Evolutionary conservation across 2,797 vertebrate species (phyloP).

Genomic region (Characodon lateralis): DNA sequence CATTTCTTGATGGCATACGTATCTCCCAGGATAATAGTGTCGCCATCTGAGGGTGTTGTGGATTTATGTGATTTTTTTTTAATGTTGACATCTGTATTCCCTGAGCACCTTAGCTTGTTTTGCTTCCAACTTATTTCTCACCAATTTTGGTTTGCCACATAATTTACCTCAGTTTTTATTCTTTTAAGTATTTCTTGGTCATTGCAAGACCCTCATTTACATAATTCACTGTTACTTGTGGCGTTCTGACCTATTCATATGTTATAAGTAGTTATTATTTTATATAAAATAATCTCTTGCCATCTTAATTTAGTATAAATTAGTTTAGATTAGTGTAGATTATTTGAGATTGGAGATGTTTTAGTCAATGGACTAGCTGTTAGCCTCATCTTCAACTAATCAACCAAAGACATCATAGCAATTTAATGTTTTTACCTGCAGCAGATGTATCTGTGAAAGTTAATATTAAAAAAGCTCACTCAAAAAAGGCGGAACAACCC

Average conservation of each 20-base stretch:
- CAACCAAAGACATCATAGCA: neutral
- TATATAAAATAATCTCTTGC: neutral
- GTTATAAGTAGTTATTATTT: neutral
- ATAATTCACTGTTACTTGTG: neutral
- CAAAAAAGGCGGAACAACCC: neutral
- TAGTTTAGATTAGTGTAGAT: neutral
- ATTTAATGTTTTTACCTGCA: neutral
- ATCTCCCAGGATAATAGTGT: neutral
- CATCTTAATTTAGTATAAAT: neutral
- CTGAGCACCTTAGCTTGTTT: neutral
- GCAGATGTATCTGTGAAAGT: neutral
- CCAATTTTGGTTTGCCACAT: neutral
- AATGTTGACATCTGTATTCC: neutral
- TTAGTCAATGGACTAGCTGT: no score
- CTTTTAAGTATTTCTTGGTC: neutral
- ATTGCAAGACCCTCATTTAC: neutral
- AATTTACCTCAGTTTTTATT: no score
- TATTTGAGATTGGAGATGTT: neutral
- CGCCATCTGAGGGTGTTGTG: neutral
- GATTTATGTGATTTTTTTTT: neutral
- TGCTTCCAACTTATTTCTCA: neutral
- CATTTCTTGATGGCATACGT: neutral
- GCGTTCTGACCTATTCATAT: neutral
- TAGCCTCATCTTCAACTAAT: no score
- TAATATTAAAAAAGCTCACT: neutral